These are phyloP conservation scores for Muscicapa comitata DNA, from an alignment of 2,797 vertebrate genomes.

Conservation along the genomic window DNA sequence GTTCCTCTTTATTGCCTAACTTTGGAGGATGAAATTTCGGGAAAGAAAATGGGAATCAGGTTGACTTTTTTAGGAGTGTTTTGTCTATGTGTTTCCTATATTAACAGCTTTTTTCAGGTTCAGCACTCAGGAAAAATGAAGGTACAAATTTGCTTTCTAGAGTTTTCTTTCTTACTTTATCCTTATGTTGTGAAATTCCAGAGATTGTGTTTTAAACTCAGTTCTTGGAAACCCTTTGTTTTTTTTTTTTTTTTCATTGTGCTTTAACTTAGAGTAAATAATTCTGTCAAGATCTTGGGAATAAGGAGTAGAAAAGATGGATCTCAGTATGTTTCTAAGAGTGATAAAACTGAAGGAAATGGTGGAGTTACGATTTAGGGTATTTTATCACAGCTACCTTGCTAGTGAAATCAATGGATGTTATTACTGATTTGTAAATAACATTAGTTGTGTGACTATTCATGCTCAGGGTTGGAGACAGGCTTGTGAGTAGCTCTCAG, in stretches of 20 bases:
- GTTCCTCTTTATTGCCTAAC: background rate
- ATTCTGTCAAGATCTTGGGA: background rate
- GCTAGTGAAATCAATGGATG: background rate
- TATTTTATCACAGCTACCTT: background rate
- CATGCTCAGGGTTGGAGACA: background rate
- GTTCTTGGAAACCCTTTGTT: background rate
- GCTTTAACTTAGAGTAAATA: background rate
- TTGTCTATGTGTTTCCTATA: background rate
- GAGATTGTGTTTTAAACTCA: background rate
- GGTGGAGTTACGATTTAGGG: background rate
- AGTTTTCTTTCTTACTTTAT: background rate
- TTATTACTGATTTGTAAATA: background rate
- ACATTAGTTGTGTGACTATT: accelerated
- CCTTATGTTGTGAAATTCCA: background rate
- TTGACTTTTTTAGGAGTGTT: background rate
- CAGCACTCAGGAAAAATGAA: background rate
- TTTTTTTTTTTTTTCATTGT: background rate
- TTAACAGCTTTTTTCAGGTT: background rate
- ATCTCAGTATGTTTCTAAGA: background rate
- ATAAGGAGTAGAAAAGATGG: background rate
- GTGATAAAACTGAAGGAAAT: background rate
- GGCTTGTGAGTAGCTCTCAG: background rate
- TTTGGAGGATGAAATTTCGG: background rate
- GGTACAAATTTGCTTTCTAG: background rate
- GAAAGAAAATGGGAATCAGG: background rate